Evolutionary conservation across 2,797 vertebrate genomes (phyloP), one percentile per base, ranked within the genome.

Genomic region (Columba guinea): DNA sequence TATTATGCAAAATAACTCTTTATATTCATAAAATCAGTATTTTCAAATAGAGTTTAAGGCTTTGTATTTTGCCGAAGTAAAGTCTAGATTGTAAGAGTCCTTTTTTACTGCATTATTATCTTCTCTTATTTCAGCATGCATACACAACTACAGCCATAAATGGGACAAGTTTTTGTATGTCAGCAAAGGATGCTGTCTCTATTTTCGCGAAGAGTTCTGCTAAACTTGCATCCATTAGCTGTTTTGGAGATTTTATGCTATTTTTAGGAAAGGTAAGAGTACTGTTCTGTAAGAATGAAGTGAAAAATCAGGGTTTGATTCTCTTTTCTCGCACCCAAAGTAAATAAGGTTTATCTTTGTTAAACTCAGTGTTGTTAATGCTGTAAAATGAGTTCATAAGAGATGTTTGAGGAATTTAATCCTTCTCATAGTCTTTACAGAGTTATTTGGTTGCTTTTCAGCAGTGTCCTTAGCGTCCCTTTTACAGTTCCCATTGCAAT

Each of bases 201-300:
- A 95, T 98, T 74, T 93, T 98, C 68, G 95, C 87, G 4, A 98
- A 96, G 92, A 97, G 93, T 85, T 96, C 98, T 82, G 71, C 94
- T 77, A 96, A 92, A 51, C 85, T 98, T 48, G 78, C 68, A 27
- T 89, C 96, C 48, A 74, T 98, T 87, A 97, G 93, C 90, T 97
- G 89, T 71, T 97, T 96, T 65, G 98, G 98, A 89, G 95, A 97
- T 85, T 98, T 98, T 80, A 28, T 98, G 11, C 89, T 98, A 21
- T 98, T 98, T 94, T 96, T 98, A 60, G 98, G 98, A 90, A 98
- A 98, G 98, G 98, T 98, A 90, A 97, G 97, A 55, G 5, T 37
- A 59, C 44, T 75, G 2, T 74, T 81, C 41, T 32, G 13, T 70
- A 51, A 82, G 37, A 89, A 73, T 24, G 3, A 90, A 64, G 32